Evolutionary conservation across 2,797 vertebrate genomes (phyloP).

Genomic region (Liasis olivaceus): DNA sequence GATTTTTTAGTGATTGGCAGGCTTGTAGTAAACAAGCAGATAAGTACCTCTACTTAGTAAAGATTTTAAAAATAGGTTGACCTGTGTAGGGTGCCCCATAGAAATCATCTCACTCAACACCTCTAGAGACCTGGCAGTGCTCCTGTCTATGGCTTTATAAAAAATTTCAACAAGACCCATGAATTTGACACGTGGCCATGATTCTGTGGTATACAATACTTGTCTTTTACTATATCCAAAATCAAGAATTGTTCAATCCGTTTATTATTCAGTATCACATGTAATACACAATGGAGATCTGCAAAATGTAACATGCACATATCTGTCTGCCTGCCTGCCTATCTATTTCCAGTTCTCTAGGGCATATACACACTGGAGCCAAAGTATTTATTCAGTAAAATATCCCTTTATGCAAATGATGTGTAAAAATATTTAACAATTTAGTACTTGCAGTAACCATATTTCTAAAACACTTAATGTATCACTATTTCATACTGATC

Average conservation of each 20-base stretch:
- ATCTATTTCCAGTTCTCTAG: neutral
- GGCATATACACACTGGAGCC: no score
- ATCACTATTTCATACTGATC: neutral
- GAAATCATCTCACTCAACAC: neutral
- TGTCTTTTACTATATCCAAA: neutral
- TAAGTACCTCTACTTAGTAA: neutral
- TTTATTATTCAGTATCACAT: neutral
- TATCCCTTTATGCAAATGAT: neutral
- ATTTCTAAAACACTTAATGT: neutral
- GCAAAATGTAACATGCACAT: neutral
- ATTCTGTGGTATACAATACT: neutral
- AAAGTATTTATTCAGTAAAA: neutral
- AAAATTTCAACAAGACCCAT: neutral
- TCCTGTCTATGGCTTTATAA: neutral
- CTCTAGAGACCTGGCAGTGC: neutral
- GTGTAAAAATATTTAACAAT: neutral
- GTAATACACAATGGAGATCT: no score
- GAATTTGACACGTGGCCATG: neutral
- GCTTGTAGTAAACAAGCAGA: neutral
- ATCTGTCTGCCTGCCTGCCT: neutral
- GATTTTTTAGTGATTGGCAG: neutral
- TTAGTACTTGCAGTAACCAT: neutral
- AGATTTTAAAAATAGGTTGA: neutral
- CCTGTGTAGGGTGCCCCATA: neutral
- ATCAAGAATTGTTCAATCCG: neutral